These are phyloP conservation scores for Drosophila pseudoobscura DNA, from an alignment of 1,140 invertebrate genomes.

Conservation along the genomic window DNA sequence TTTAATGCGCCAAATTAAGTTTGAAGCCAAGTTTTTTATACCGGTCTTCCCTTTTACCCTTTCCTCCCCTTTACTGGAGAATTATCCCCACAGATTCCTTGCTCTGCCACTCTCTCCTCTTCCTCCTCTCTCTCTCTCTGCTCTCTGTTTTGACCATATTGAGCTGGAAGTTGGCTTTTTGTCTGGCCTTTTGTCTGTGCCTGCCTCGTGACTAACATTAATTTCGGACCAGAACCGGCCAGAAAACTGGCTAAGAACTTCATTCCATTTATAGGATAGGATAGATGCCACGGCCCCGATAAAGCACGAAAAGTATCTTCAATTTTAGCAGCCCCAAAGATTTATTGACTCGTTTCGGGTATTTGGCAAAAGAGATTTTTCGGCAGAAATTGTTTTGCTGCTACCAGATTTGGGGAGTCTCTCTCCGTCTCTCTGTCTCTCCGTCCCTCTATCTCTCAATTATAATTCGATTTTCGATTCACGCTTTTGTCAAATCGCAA, in stretches of 20 bases:
- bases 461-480: slow-evolving; percentile 58
- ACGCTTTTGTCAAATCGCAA: slow-evolving; percentile 52
- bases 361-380: slow-evolving; percentile 57
- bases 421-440: neutral
- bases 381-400: slow-evolving; percentile 25
- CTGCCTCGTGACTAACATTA: slow-evolving; percentile 77
- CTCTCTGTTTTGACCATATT: slow-evolving; percentile 56
- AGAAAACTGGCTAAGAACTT: slow-evolving; percentile 58
- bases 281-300: slow-evolving; percentile 54
- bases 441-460: slow-evolving; percentile 28
- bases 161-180: slow-evolving; percentile 68
- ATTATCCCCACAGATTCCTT: slow-evolving; percentile 62
- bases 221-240: slow-evolving; percentile 58
- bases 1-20: slow-evolving; percentile 78
- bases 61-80: slow-evolving; percentile 17
- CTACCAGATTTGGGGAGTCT: slow-evolving; percentile 15
- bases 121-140: slow-evolving; percentile 4
- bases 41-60: neutral
- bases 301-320: slow-evolving; percentile 65
- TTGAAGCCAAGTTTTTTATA: slow-evolving; percentile 31
- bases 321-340: slow-evolving; percentile 59
- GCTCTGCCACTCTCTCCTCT: slow-evolving; percentile 8
- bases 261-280: slow-evolving; percentile 52
- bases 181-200: slow-evolving; percentile 49
- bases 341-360: slow-evolving; percentile 69